Evolutionary conservation across 2,888 invertebrate species (phyloP), one percentile per base, ranked within the genome.

Genomic region (Ceramica pisi): DNA sequence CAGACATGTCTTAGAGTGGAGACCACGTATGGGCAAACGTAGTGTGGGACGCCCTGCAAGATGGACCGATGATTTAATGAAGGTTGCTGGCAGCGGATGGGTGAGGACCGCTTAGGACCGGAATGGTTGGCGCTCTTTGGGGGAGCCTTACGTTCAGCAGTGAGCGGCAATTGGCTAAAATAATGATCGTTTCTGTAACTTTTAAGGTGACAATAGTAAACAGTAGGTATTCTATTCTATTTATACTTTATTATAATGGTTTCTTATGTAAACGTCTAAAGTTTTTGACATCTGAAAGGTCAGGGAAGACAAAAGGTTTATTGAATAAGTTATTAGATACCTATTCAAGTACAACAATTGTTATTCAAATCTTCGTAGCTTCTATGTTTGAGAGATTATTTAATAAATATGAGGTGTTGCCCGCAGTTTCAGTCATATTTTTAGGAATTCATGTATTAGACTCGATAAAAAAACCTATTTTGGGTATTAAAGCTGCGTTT

Each of bases 311-410:
- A 23, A 23, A 46, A 16, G 19, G 5, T 73, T 61, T 44, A 44
- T 60, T 71, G 23, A 61, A 73, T 73, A 35, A 73, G 35, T 51
- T 70, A 35, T 23, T n/a, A 31, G 60, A 51, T 60, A 35, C 1
- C 12, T 51, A 9, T 31, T 59, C 21, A n/a, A 50, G 23, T 60
- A 60, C 4, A 23, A 21, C 50, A 50, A 23, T 50, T 12, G 12
- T 10, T 21, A n/a, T 50, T n/a, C 5, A n/a, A 12, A 50, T 10
- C 19, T 48, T 48, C 9, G 8, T 48, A 9, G 50, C 5, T 50
- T 2, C 19, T 19, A 6, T n/a, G n/a, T n/a, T n/a, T n/a, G n/a
- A 19, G 19, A 2, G 1, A 0, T 8, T 1, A 46, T 46, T 46
- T 46, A 46, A 19, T 19, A 19, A 46, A 46, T 4, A 19, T 8